Evolutionary conservation across 1,140 invertebrate genomes (phyloP), one percentile per base, ranked within the genome.

Genomic region (Diploscapter pachys): DNA sequence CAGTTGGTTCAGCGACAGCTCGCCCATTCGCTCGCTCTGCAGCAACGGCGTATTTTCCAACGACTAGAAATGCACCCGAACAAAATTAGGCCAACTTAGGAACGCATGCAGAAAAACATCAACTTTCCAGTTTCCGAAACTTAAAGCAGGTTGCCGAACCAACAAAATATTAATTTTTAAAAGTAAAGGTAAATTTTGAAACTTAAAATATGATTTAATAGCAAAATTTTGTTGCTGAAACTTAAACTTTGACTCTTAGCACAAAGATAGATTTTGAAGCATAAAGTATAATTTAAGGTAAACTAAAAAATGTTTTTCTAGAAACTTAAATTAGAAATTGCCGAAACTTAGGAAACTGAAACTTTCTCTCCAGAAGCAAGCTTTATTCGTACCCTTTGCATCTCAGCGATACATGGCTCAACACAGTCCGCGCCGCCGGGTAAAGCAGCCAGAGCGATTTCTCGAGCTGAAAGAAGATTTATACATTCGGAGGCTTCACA

Each of bases 11-110:
- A 73, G 63, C 11, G 49, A 55, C 51, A 78, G 50, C 51, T 78
- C 72, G 52, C 73, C 77, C 50, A 76, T 51, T 8, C 76, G 73
- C 61, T 78, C 77, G 52, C 71, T 78, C 64, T 75, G 73, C 53
- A 75, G 66, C 61, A 76, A 63, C 50, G 77, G 77, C n/a, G 77
- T 76, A 65, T 69, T 69, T 76, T 78, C 73, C 54, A 78, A 69
- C 4, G 72, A 73, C 77, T 78, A 64, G 52, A 78, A 76, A 59
- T 59, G 5, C 59, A 56, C 59, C 68, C 13, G 51, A 11, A 59
- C 55, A 70, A 59, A 70, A 50, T 70, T 48, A 56, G 31, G 62
- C 49, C 62, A 51, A 53, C 51, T 71, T 71, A 62, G 50, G 62
- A 13, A 59, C 11, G 54, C 4, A 50, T 52, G 63, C 4, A 61